These are phyloP conservation scores for Etia nguti DNA, from an alignment of 2,113 vertebrate species.

Conservation along the genomic window DNA sequence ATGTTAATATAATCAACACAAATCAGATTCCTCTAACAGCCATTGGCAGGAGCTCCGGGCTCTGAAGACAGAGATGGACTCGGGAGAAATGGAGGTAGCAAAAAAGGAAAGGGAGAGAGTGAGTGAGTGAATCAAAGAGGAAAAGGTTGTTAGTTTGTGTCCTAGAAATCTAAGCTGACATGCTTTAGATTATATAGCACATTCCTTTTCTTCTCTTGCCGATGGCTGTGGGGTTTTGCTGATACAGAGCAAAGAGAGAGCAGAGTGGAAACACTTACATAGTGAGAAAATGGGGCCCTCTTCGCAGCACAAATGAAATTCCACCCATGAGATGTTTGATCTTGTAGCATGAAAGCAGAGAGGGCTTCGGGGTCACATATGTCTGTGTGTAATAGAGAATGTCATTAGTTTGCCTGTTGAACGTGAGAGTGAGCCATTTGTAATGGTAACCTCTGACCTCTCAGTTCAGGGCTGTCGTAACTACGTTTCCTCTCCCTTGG, in stretches of 20 bases:
- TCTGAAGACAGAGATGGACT: slow-evolving; percentile 3
- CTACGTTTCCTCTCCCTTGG: slow-evolving; percentile 41
- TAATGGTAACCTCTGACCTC: slow-evolving; percentile 56
- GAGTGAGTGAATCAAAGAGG: not conserved
- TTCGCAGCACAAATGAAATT: not conserved
- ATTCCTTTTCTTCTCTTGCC: not conserved
- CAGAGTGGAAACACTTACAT: slow-evolving; percentile 21
- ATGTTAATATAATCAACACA: slow-evolving; percentile 58
- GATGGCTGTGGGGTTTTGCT: not conserved
- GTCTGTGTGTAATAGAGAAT: not conserved
- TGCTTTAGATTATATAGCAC: slow-evolving; percentile 6
- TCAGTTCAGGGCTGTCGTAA: slow-evolving; percentile 35
- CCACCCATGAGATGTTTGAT: slow-evolving; percentile 11
- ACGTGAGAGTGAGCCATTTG: slow-evolving; percentile 62
- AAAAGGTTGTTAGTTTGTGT: slow-evolving; percentile 13
- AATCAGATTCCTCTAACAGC: slow-evolving; percentile 50
- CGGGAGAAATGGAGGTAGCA: not conserved
- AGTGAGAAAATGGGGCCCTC: slow-evolving; percentile 36
- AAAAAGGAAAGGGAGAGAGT: not conserved
- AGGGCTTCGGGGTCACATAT: slow-evolving; percentile 7
- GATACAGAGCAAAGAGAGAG: not conserved
- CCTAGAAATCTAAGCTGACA: not conserved
- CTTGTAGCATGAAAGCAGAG: not conserved
- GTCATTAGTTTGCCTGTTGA: slow-evolving; percentile 29
- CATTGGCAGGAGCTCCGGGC: slow-evolving; percentile 36